Conservation (phyloP, 2,113 vertebrate species). For the Todiramphus saurophagus region DNA sequence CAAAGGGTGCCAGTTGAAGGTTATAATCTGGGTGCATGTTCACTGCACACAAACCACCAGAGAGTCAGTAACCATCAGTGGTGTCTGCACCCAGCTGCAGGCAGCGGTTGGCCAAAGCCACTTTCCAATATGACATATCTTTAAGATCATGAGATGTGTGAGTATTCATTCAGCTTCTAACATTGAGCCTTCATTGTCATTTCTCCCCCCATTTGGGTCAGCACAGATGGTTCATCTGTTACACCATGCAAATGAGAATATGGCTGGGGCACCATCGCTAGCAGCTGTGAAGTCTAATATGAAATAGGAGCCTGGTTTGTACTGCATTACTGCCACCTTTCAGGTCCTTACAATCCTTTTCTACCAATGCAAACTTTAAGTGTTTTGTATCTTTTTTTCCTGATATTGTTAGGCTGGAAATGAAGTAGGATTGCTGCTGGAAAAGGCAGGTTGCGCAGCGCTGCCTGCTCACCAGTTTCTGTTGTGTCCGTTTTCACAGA, state of each 20-base stretch:
- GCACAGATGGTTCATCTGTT: neutral
- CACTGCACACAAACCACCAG: neutral
- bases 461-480: neutral
- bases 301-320: neutral
- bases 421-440: neutral
- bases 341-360: neutral
- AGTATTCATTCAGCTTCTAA: neutral
- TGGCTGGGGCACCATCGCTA: rapidly evolving
- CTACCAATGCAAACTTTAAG: neutral
- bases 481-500: slow-evolving; percentile 71
- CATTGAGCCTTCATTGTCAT: rapidly evolving
- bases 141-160: neutral
- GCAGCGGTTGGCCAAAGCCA: neutral
- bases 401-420: neutral
- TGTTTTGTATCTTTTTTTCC: neutral
- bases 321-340: neutral
- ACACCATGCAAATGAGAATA: neutral
- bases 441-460: neutral
- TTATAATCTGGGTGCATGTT: neutral
- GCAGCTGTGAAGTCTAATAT: neutral
- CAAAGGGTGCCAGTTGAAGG: neutral
- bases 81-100: neutral
- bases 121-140: neutral
- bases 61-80: neutral
- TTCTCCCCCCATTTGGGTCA: neutral